Conservation (phyloP, 2,888 invertebrate species). For the Lepidochrysops patricia region DNA sequence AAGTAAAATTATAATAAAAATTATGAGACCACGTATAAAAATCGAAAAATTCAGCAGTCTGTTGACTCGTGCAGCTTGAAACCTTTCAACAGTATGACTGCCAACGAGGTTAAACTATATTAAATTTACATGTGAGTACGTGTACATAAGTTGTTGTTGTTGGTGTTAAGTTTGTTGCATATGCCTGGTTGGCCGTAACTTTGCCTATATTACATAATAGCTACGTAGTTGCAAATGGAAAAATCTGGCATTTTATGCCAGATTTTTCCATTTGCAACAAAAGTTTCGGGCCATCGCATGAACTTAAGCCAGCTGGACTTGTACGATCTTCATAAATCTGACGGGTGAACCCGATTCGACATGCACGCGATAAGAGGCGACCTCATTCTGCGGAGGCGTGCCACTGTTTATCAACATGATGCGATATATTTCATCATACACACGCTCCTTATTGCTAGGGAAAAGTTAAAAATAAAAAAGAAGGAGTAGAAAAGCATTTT, state of each 20-base stretch:
- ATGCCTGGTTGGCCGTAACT: too few species aligned
- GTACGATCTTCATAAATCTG: neutral
- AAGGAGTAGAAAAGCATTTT: neutral
- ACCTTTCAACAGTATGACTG: too few species aligned
- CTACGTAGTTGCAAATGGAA: neutral
- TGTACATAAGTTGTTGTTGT: too few species aligned
- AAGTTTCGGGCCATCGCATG: neutral
- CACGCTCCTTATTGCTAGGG: neutral
- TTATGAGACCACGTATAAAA: too few species aligned
- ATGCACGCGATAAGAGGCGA: constrained; percentile 21
- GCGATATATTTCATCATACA: constrained; percentile 8
- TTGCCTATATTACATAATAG: too few species aligned
- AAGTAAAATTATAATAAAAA: too few species aligned
- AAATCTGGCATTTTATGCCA: neutral
- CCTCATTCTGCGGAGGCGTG: constrained; percentile 26
- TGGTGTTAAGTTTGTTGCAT: too few species aligned
- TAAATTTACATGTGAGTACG: too few species aligned
- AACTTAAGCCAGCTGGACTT: neutral
- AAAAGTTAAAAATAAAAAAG: neutral
- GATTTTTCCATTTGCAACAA: too few species aligned
- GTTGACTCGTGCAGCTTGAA: too few species aligned
- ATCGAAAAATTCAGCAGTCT: too few species aligned
- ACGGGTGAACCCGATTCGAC: neutral
- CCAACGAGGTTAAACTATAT: too few species aligned
- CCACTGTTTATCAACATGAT: constrained; percentile 23